Evolutionary conservation across 1,140 invertebrate genomes (phyloP), one percentile per base, ranked within the genome.

Genomic region (Drosophila lini): DNA sequence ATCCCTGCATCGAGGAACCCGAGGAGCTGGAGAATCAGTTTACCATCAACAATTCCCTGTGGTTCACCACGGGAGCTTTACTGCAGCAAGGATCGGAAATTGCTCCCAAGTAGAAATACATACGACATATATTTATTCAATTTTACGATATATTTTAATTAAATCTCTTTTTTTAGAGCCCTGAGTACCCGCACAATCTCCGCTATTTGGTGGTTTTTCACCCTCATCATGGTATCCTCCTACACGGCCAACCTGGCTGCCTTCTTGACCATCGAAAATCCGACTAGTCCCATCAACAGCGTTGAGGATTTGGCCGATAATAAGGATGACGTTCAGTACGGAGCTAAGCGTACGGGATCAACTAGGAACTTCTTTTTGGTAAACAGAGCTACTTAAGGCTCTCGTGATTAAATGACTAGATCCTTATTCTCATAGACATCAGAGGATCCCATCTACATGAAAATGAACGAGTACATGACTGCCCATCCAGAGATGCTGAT

Each of bases 191-290:
- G 97, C 28, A 95, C 97, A 62, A 94, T 96, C 58, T 96, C 96
- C 0, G 95, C 95, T 13, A 95, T 96, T 50, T 99, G 98, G 98
- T 98, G 97, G 96, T 97, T 99, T 86, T 99, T 99, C 90, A 98
- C 97, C 3, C 93, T 99, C 11, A 98, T 99, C 61, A 98, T 99
- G 93, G 97, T 98, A 8, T 97, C 97, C 16, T 98, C 97, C 2
- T 99, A 99, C 92, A 99, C 98, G 0, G 98, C 98, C 15, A 99
- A 99, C 93, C 94, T 99, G 65, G 98, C 98, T 60, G 98, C 98
- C 56, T 98, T 99, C 92, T 93, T 99, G 4, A 98, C 98, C 3
- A 96, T 98, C 13, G 97, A 98, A 92, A 95, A 95, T 11, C 93
- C 96, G 68, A 94, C 95, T 5, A 95, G 95, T 13, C 95, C 96